Evolutionary conservation across 2,888 invertebrate genomes (phyloP).

Genomic region (Hydropsyche betteni): DNA sequence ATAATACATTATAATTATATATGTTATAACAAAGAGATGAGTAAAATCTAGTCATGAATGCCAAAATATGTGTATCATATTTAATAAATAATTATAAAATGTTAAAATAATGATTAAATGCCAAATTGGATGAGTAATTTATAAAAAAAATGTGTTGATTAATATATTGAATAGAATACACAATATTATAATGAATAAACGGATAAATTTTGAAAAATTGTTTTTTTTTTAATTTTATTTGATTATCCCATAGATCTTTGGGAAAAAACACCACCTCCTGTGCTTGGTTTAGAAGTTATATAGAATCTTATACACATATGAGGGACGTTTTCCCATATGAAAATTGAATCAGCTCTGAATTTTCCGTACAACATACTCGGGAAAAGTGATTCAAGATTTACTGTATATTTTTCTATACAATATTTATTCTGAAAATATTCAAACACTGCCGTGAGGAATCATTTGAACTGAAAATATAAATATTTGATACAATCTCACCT

Average conservation of each 20-base stretch:
- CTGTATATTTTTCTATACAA: slow-evolving; percentile 36
- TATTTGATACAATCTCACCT: slow-evolving; percentile 27
- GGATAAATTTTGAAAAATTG: too few relatives aligned
- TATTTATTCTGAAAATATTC: slow-evolving; percentile 40
- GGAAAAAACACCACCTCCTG: not conserved
- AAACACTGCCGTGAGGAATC: not conserved
- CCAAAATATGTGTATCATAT: slow-evolving; percentile 28
- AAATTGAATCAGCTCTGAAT: slow-evolving; percentile 39
- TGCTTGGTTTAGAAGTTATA: slow-evolving; percentile 35
- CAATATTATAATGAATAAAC: too few relatives aligned
- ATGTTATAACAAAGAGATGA: slow-evolving; percentile 22
- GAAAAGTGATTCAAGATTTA: slow-evolving; percentile 38
- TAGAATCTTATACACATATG: slow-evolving; percentile 37
- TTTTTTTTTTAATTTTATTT: too few relatives aligned
- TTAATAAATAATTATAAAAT: not conserved
- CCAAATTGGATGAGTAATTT: too few relatives aligned
- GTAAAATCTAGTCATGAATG: slow-evolving; percentile 37
- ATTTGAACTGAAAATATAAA: not conserved
- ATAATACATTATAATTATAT: not conserved
- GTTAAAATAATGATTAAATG: not conserved
- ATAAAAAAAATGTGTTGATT: too few relatives aligned
- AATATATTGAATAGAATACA: too few relatives aligned
- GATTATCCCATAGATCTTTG: too few relatives aligned
- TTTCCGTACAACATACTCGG: slow-evolving; percentile 47
- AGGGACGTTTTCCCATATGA: not conserved